phyloP scores from a whole-genome alignment of 2,113 vertebrate genomes.

The Oncorhynchus kisutch region DNA sequence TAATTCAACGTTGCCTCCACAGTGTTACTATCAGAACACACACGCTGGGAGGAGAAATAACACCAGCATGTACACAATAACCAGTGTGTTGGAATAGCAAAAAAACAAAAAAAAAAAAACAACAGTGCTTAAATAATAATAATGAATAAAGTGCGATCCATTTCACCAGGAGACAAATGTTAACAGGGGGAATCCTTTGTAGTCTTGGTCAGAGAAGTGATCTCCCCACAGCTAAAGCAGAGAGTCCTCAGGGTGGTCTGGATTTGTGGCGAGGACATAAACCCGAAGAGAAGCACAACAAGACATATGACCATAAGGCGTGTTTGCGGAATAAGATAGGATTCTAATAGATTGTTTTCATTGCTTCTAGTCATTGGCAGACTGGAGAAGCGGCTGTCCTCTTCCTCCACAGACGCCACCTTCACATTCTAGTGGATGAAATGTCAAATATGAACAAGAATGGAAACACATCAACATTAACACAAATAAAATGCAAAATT shows the following conservation, averaged over 20 bases:
- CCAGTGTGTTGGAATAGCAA: constrained; percentile 29
- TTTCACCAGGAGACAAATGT: not conserved
- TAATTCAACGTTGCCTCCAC: no score
- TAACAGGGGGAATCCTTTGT: not conserved
- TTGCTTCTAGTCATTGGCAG: constrained; percentile 68
- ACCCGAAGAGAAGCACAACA: no score
- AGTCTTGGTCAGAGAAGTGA: constrained; percentile 18
- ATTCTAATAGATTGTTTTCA: no score
- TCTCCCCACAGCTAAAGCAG: constrained; percentile 75
- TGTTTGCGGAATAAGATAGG: no score
- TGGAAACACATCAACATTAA: no score
- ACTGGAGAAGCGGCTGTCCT: constrained; percentile 67
- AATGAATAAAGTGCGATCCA: constrained; percentile 31
- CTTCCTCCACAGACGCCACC: constrained; percentile 38
- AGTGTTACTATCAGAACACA: no score
- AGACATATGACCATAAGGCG: no score
- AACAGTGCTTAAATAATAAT: not conserved
- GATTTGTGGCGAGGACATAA: constrained; percentile 76
- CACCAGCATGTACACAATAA: not conserved
- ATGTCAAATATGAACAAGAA: not conserved
- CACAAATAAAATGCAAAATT: no score
- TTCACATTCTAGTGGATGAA: constrained; percentile 36
- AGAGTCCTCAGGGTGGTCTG: constrained; percentile 91
- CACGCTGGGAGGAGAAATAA: no score
- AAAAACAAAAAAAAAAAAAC: constrained; percentile 1